phyloP scores from a whole-genome alignment of 1,140 invertebrate species.

The Calliopsis andreniformis region DNA sequence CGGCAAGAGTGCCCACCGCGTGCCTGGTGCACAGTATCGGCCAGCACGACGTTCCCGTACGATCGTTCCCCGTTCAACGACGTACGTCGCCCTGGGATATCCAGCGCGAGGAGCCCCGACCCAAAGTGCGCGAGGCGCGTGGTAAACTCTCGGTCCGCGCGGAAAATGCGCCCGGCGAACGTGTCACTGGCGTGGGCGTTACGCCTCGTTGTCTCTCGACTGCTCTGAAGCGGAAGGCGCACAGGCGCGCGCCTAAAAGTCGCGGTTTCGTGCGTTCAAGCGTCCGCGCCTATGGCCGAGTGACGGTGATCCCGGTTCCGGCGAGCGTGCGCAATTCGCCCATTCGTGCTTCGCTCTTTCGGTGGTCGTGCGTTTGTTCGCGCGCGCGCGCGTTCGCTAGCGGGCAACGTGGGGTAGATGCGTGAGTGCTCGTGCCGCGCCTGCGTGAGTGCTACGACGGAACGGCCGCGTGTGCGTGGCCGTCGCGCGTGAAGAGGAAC shows the following conservation, averaged over 20 bases:
- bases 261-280: conserved; percentile 11
- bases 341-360: conserved; percentile 21
- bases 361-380: conserved; percentile 44
- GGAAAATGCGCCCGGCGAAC: conserved; percentile 41
- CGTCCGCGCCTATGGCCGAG: conserved; percentile 43
- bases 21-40: conserved; percentile 52
- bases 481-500: conserved; percentile 52
- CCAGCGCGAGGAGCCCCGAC: no score
- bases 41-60: conserved; percentile 44
- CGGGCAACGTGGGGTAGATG: conserved; percentile 56
- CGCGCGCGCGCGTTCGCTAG: background rate
- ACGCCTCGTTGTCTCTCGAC: background rate
- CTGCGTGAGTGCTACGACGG: conserved; percentile 52
- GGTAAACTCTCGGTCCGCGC: no score
- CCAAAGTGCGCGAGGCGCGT: no score
- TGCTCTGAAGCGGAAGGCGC: background rate
- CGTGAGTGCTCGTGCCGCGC: conserved; percentile 55
- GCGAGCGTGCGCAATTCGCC: conserved; percentile 38
- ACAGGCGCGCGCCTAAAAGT: background rate
- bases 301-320: conserved; percentile 33
- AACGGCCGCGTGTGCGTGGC: conserved; percentile 50
- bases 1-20: conserved; percentile 65
- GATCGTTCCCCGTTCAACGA: conserved; percentile 33
- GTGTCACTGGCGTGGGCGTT: conserved; percentile 64
- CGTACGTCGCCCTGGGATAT: conserved; percentile 24